A percentile compares a stretch with the other conserved stretches of the same genome.
These are phyloP conservation scores for Amorpha juglandis DNA, from an alignment of 2,888 invertebrate species.

Conservation along the genomic window DNA sequence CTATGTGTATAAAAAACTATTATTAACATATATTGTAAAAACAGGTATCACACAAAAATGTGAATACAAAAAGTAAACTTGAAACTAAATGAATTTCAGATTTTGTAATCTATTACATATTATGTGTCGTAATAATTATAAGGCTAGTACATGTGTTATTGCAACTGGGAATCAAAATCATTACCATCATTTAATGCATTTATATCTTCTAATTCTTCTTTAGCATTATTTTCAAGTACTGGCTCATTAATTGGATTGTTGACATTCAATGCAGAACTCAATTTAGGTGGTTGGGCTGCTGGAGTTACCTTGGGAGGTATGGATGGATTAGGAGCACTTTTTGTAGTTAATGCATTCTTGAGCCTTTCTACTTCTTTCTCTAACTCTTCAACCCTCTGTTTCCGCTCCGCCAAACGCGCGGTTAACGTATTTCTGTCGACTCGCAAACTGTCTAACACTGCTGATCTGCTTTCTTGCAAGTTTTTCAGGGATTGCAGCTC, in stretches of 20 bases:
- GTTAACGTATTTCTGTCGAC: constrained; percentile 75
- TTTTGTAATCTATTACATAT: constrained; percentile 12
- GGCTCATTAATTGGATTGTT: constrained; percentile 70
- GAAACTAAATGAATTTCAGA: constrained; percentile 12
- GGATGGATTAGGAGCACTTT: constrained; percentile 61
- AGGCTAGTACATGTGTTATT: constrained; percentile 37
- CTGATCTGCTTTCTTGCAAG: constrained; percentile 75
- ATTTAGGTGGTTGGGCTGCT: constrained; percentile 69
- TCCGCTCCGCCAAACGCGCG: constrained; percentile 66
- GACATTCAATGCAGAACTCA: constrained; percentile 66
- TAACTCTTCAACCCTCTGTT: constrained; percentile 69
- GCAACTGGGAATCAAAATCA: constrained; percentile 68
- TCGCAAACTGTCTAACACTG: constrained; percentile 73
- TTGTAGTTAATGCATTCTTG: constrained; percentile 67
- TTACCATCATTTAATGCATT: constrained; percentile 70
- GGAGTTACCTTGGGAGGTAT: constrained; percentile 67
- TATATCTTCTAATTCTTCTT: constrained; percentile 78
- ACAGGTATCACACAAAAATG: constrained; percentile 1
- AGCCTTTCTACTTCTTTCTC: constrained; percentile 70
- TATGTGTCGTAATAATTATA: no score
- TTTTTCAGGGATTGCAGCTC: constrained; percentile 77
- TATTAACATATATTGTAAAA: no score
- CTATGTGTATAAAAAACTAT: not conserved
- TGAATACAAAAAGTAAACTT: constrained; percentile 25
- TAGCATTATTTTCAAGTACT: constrained; percentile 75